Evolutionary conservation across 53 echinoderm and acorn worm genomes (phyloP).

Genomic region (Astropecten irregularis): DNA sequence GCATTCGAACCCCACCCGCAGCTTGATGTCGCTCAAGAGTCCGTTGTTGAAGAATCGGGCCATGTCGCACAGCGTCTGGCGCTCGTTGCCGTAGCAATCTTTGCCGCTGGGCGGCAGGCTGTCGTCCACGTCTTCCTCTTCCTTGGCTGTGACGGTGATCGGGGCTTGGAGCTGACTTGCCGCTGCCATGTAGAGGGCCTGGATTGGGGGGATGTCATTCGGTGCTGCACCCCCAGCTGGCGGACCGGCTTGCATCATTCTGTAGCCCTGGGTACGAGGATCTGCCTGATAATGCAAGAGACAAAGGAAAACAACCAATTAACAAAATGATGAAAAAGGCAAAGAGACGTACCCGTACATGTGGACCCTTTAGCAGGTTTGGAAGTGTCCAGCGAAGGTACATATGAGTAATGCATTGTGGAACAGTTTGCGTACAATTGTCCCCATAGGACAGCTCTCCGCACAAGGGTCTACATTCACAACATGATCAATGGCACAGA

Average conservation of each 20-base stretch:
- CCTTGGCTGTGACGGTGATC: slow-evolving; percentile 79
- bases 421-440: too few relatives aligned
- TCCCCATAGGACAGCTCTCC: too few relatives aligned
- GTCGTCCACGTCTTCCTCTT: slow-evolving; percentile 75
- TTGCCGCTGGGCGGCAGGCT: slow-evolving; percentile 66
- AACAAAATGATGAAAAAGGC: too few relatives aligned
- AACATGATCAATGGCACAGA: too few relatives aligned
- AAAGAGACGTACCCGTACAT: background rate
- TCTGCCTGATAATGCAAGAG: slow-evolving; percentile 69
- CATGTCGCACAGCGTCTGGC: slow-evolving; percentile 83
- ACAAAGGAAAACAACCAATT: background rate
- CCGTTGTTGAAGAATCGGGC: slow-evolving; percentile 87
- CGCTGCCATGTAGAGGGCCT: slow-evolving; percentile 81
- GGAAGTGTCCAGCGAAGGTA: too few relatives aligned
- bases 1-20: slow-evolving; percentile 81
- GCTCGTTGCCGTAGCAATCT: slow-evolving; percentile 90
- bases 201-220: slow-evolving; percentile 81
- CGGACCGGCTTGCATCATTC: slow-evolving; percentile 90
- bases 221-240: slow-evolving; percentile 49
- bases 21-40: slow-evolving; percentile 91
- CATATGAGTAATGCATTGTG: too few relatives aligned
- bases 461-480: too few relatives aligned
- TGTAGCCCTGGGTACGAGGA: slow-evolving; percentile 91
- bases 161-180: slow-evolving; percentile 86
- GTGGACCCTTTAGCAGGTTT: background rate